Base-by-base conservation (phyloP, 2,113 vertebrate genomes). In the Patagioenas fasciata region DNA sequence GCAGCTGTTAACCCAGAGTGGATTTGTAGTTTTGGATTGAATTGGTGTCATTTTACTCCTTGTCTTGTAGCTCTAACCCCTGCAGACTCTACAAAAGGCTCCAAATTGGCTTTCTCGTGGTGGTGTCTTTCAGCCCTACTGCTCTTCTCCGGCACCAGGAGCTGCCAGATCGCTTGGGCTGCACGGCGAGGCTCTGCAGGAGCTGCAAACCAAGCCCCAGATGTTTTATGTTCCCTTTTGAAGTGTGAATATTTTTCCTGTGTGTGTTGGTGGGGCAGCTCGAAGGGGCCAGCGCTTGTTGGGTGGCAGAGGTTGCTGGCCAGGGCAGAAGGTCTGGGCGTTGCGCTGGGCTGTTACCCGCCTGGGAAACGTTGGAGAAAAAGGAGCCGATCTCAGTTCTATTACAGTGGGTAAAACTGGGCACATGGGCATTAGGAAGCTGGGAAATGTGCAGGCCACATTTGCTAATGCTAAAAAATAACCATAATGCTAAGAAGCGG, bases 211-310 rank as follows among this genome's bases (percentile, higher is more conserved):
- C 23, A 21, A 79, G 28, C 10, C 11, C 15, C 51, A 23, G 61
- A 25, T 70, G 28, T 26, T 71, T 60, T 70, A 7, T 38, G 3
- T 15, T 32, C 34, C 34, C 19, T n/a, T 69, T 57, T n/a, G 1
- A 64, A 32, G 48, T 11, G 23, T n/a, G 23, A 70, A 12, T 29
- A 10, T 14, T 26, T 29, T 40, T 42, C 9, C 9, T 34, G 2
- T 10, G 47, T 14, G 21, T 69, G 24, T 10, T 70, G 56, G 11
- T 60, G 64, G 24, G 28, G 47, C 67, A 75, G 32, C 19, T 71
- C 44, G 2, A 28, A 15, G 47, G 34, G 47, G 20, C 3, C 5
- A 9, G 1, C 0, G 1, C 6, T 69, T 21, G 32, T 32, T 32
- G 56, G 38, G 38, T 60, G 61, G 42, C 32, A 58, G 79, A 42